Evolutionary conservation across 2,888 invertebrate species (phyloP), one percentile per base, ranked within the genome.

Genomic region (Nysson spinosus): DNA sequence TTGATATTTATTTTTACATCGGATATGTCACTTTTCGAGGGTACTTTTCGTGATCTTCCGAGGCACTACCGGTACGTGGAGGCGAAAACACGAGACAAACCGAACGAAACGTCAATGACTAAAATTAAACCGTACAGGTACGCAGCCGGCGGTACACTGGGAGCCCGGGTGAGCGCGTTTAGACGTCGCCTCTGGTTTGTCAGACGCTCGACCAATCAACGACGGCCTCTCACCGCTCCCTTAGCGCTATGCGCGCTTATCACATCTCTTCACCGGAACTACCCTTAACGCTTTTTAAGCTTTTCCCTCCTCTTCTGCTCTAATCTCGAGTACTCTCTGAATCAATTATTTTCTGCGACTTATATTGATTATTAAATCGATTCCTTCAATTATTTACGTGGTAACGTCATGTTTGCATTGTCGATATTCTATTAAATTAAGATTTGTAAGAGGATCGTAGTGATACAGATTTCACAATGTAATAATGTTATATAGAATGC

Each of bases 131-230:
- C 69, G 46, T 63, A 54, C 69, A 49, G 49, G 57, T 79, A 71
- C 75, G 75, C 75, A 62, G 72, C 75, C 77, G 77, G 70, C 79
- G 77, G 69, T 64, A 77, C 72, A 78, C 78, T 79, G 77, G 67
- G 64, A 65, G 78, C 75, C 78, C 72, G 79, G 79, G 66, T 68
- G 56, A 51, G 54, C 57, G 39, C 50, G 30, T 9, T 9, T 24
- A 24, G 24, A 2, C 24, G 9, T 9, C 6, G 5, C 12, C 57
- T 26, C 12, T 34, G 26, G 19, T 37, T 16, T 54, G 50, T 16
- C 32, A 7, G 42, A 30, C 14, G 6, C 16, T 39, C 39, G 39
- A 39, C 30, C 30, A 30, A 30, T 30, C 30, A 39, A 3, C 39
- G 11, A 7, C 9, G 9, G n/a, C 6, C 49, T 11, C 34, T 24